A percentile compares a stretch with the other conserved stretches of the same genome.
Conservation (phyloP, 1,140 invertebrate genomes). For the Dendrolimus kikuchii region DNA sequence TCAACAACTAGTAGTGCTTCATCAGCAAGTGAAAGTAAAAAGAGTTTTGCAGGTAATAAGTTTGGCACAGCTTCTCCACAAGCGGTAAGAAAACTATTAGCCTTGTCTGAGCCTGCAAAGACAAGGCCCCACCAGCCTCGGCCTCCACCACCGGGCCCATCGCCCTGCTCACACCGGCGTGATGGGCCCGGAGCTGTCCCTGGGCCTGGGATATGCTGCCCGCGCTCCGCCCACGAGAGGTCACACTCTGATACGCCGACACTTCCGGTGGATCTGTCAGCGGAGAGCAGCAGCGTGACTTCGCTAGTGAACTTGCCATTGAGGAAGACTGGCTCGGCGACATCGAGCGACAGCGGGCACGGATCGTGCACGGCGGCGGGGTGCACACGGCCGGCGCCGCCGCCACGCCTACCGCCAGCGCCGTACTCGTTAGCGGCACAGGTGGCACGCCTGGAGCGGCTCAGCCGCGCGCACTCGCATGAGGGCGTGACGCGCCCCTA, state of each 20-base stretch:
- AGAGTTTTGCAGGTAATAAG: slow-evolving; percentile 76
- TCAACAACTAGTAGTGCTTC: slow-evolving; percentile 93
- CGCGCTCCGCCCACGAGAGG: slow-evolving; percentile 82
- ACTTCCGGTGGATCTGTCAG: slow-evolving; percentile 90
- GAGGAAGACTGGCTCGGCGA: slow-evolving; percentile 89
- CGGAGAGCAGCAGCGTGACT: slow-evolving; percentile 96
- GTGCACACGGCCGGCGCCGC: slow-evolving; percentile 69
- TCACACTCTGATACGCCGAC: slow-evolving; percentile 92
- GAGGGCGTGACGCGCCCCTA: slow-evolving; percentile 84
- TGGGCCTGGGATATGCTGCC: slow-evolving; percentile 53
- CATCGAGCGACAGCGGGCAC: slow-evolving; percentile 89
- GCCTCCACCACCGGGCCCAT: slow-evolving; percentile 74
- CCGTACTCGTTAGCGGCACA: slow-evolving; percentile 86
- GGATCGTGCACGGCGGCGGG: slow-evolving; percentile 78
- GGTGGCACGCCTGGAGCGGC: slow-evolving; percentile 81
- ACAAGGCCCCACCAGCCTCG: slow-evolving; percentile 89
- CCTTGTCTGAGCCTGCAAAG: slow-evolving; percentile 90
- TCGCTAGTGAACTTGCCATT: slow-evolving; percentile 91
- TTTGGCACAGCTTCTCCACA: slow-evolving; percentile 95
- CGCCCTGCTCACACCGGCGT: slow-evolving; percentile 78
- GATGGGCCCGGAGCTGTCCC: slow-evolving; percentile 75
- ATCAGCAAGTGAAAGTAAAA: slow-evolving; percentile 86
- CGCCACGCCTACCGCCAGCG: slow-evolving; percentile 78
- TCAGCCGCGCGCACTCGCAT: slow-evolving; percentile 88
- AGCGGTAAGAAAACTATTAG: slow-evolving; percentile 93